Evolutionary conservation across 2,113 vertebrate species (phyloP), one percentile per base, ranked within the genome.

Genomic region (Chlorodrepanis virens): DNA sequence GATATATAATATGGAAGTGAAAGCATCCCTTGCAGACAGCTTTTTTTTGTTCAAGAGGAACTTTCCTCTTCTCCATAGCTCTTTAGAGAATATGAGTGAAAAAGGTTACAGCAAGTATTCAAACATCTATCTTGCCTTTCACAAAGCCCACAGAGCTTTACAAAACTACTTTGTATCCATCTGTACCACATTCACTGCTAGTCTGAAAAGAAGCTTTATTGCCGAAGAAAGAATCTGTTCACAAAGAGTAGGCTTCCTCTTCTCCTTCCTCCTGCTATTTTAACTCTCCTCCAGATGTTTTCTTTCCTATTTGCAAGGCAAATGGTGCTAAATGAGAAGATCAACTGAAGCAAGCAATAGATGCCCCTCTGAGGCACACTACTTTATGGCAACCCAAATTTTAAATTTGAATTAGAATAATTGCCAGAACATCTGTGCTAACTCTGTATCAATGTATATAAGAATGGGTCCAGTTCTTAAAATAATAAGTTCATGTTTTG

Each of bases 241-340:
- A 27, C 27, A 27, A 24, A 33, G 35, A 89, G 12, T 23, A 47
- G 17, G 3, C 13, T 82, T 87, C 60, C 59, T 47, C 22, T 78
- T 42, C 79, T 57, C 22, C 1, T 53, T n/a, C 4, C 40, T 89
- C 61, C 9, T 49, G 28, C 39, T 77, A 35, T 80, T 89, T 81
- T 60, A 74, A 52, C 45, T 72, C 45, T 70, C 44, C 19, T 93
- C 83, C 92, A 93, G 89, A 93, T 82, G 63, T 93, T 96, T 93
- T 52, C 85, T 83, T 70, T 44, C 14, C 7, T 65, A 72, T 78
- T 65, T 21, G 16, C 17, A 84, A 82, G 29, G 6, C 45, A 88
- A 69, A 24, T 39, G 11, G 40, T 71, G 33, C 64, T 72, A 68
- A 83, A 75, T 53, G 29, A 80, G 25, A 67, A 92, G 50, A 92